Conservation (phyloP, 2,113 vertebrate species). For the Centrocercus urophasianus region DNA sequence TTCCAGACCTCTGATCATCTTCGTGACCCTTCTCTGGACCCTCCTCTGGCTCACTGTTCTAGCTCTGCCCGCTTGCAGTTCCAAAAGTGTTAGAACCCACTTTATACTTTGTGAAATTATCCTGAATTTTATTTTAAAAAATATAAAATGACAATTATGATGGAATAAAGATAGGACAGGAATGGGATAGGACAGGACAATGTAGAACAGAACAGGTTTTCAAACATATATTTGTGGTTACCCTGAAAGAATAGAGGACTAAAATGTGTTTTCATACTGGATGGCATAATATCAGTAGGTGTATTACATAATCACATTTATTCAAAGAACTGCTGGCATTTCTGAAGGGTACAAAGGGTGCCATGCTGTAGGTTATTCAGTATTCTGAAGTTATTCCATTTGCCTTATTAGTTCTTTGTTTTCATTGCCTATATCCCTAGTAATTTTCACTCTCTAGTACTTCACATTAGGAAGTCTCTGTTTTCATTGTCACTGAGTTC, state of each 20-base stretch:
- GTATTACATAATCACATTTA: not conserved
- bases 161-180: not conserved
- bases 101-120: not conserved
- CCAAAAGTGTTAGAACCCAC: not conserved
- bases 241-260: not conserved
- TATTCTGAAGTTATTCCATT: not conserved
- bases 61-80: not conserved
- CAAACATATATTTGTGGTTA: not conserved
- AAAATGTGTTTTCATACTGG: not conserved
- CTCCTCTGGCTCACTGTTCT: not conserved
- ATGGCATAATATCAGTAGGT: not conserved
- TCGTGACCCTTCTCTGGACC: too few species aligned
- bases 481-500: not conserved
- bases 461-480: not conserved
- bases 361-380: not conserved
- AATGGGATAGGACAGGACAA: not conserved
- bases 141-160: not conserved
- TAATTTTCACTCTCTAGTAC: not conserved
- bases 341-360: not conserved
- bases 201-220: not conserved
- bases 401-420: not conserved
- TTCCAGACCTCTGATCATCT: too few species aligned
- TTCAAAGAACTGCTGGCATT: not conserved
- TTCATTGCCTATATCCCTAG: not conserved
- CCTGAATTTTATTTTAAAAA: not conserved